Conservation (phyloP, 92 coral and sea anemone species). For the Pocillopora grandis region DNA sequence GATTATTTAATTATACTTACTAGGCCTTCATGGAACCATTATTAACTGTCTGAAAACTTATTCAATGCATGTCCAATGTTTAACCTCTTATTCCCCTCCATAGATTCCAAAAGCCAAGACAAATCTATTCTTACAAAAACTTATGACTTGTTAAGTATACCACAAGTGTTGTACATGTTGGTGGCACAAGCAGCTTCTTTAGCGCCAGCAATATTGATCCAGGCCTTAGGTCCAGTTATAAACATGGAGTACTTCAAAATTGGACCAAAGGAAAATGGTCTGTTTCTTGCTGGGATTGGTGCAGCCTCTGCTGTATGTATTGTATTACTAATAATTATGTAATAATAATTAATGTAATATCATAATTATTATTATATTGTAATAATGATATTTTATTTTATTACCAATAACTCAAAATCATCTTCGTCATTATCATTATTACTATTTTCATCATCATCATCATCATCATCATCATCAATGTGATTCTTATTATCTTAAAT, state of each 20-base stretch:
- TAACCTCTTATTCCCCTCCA: not conserved
- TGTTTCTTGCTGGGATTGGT: slow-evolving; percentile 42
- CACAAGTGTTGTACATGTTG: slow-evolving; percentile 32
- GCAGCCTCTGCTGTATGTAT: slow-evolving; percentile 43
- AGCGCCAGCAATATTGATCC: slow-evolving; percentile 28
- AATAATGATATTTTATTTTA: too few species aligned
- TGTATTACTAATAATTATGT: not conserved
- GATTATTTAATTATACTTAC: too few species aligned
- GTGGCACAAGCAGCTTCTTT: slow-evolving; percentile 25
- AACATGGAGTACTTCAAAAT: slow-evolving; percentile 37
- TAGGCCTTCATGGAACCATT: too few species aligned
- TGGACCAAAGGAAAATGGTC: slow-evolving; percentile 48
- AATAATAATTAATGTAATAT: not conserved
- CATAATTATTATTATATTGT: too few species aligned
- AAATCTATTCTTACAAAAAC: slow-evolving; percentile 27
- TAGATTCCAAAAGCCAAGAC: not conserved
- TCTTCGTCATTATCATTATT: too few species aligned
- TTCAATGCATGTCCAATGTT: not conserved
- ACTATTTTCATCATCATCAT: too few species aligned
- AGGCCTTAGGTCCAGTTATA: slow-evolving; percentile 43
- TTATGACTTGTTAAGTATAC: slow-evolving; percentile 10
- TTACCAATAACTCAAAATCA: too few species aligned
- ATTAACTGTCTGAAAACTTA: not conserved
- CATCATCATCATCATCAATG: too few species aligned
- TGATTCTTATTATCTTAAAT: too few species aligned